These are phyloP conservation scores for Ormyrus thymus DNA, from an alignment of 2,888 invertebrate genomes.

Conservation along the genomic window DNA sequence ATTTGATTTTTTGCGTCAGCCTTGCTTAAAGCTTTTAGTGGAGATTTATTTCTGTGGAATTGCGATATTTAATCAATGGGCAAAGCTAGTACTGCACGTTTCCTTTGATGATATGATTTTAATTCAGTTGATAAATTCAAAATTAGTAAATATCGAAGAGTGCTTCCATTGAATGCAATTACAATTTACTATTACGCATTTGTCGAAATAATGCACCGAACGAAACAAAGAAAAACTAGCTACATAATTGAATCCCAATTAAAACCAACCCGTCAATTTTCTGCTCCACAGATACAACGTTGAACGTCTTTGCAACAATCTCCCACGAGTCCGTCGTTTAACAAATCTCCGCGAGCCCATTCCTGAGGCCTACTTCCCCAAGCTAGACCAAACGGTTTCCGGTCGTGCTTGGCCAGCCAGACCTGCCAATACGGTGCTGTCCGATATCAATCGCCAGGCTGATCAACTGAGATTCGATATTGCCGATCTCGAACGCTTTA, in stretches of 20 bases:
- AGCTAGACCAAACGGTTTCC: conserved; percentile 86
- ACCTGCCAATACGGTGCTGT: conserved; percentile 77
- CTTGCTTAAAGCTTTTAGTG: not conserved
- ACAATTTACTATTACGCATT: too few relatives aligned
- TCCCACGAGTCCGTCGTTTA: conserved; percentile 80
- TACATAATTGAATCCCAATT: too few relatives aligned
- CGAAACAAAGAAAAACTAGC: too few relatives aligned
- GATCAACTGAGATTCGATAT: conserved; percentile 83
- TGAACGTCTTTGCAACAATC: conserved; percentile 84
- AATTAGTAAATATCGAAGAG: too few relatives aligned
- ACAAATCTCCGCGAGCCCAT: conserved; percentile 83
- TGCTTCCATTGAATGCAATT: too few relatives aligned
- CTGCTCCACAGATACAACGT: conserved; percentile 81
- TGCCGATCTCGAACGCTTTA: conserved; percentile 85
- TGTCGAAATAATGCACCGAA: too few relatives aligned
- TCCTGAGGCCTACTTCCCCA: conserved; percentile 88
- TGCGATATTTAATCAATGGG: too few relatives aligned
- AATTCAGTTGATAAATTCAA: too few relatives aligned
- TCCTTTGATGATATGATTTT: too few relatives aligned
- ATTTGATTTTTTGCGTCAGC: not conserved
- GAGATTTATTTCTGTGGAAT: too few relatives aligned
- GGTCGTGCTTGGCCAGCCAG: conserved; percentile 86
- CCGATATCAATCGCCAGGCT: conserved; percentile 81
- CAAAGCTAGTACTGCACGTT: too few relatives aligned
- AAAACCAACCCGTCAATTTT: too few relatives aligned